A percentile compares a stretch with the other conserved stretches of the same genome.
Conservation (phyloP, 2,113 vertebrate genomes). For the Ptilonorhynchus violaceus region DNA sequence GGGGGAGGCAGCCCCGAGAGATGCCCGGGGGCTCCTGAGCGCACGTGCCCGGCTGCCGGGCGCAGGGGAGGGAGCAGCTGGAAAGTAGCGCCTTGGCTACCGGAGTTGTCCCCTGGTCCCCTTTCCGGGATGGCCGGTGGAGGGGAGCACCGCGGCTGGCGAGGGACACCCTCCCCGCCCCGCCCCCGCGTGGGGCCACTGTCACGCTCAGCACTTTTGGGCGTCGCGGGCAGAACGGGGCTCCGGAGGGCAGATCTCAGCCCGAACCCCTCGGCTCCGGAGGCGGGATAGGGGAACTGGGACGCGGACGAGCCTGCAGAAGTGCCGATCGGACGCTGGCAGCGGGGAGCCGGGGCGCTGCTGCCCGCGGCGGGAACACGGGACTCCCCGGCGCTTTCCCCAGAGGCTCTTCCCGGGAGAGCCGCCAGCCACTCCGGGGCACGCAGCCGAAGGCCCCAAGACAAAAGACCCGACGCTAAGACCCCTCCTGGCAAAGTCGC, state of each 20-base stretch:
- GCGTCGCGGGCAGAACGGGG: not conserved
- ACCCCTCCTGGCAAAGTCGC: not conserved
- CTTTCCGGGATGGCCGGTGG: not conserved
- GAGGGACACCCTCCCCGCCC: not conserved
- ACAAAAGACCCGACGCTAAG: slow-evolving; percentile 54
- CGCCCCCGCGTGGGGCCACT: not conserved
- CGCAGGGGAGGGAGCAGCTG: not conserved
- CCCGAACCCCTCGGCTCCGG: not conserved
- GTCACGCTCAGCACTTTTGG: not conserved
- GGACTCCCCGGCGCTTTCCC: not conserved
- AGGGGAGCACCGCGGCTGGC: not conserved
- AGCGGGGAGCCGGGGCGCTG: not conserved
- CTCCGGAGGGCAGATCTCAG: not conserved
- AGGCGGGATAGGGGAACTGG: not conserved
- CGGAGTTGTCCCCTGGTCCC: not conserved
- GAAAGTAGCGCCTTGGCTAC: not conserved
- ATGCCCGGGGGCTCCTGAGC: not conserved
- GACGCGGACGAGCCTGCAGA: not conserved
- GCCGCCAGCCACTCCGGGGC: not conserved
- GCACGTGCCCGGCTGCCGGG: not conserved
- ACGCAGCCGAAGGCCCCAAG: not conserved
- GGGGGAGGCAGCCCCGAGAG: not conserved
- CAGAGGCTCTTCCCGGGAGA: not conserved
- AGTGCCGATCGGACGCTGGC: not conserved
- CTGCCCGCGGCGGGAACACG: not conserved